Evolutionary conservation across 1,140 invertebrate species (phyloP), one percentile per base, ranked within the genome.

Genomic region (Caenorhabditis briggsae): DNA sequence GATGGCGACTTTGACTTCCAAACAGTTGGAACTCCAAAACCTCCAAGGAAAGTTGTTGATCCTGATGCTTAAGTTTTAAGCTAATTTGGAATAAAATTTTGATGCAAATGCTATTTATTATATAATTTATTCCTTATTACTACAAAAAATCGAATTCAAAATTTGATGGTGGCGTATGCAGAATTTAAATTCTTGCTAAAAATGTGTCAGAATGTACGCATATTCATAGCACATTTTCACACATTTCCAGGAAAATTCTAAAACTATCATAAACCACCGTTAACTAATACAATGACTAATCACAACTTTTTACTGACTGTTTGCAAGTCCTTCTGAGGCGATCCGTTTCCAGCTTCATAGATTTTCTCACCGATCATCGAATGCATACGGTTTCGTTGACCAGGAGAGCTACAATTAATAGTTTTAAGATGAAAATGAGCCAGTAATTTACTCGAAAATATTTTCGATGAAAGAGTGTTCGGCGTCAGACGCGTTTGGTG

Each of bases 401-500:
- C 70, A 23, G 70, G 70, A 23, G 70, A 78, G 18, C 70, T 78
- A 50, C 12, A 48, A 14, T 5, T 2, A 2, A n/a, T 78, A 23
- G 9, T 2, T 43, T 43, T 18, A 2, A 23, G 20, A 78, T 50
- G 43, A 78, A 50, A 50, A 78, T 5, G 11, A 0, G 2, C 1
- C 18, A 16, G 46, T 11, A 46, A 23, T n/a, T 50, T 23, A 78
- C 70, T 78, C 70, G 46, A 78, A 50, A 43, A 78, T 78, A n/a
- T 78, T 78, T 53, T 78, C 70, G 23, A 78, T 78, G 70, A 78
- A 78, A 7, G 70, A 78, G 33, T 53, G 43, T 20, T 78, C 70
- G 3, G 70, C 70, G 46, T 70, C 64, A 46, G 70, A 78, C 33
- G n/a, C 18, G 23, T 78, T 78, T 8, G 70, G 46, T 14, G 70